phyloP scores from a whole-genome alignment of 2,797 vertebrate genomes.

The Meda fulgida region DNA sequence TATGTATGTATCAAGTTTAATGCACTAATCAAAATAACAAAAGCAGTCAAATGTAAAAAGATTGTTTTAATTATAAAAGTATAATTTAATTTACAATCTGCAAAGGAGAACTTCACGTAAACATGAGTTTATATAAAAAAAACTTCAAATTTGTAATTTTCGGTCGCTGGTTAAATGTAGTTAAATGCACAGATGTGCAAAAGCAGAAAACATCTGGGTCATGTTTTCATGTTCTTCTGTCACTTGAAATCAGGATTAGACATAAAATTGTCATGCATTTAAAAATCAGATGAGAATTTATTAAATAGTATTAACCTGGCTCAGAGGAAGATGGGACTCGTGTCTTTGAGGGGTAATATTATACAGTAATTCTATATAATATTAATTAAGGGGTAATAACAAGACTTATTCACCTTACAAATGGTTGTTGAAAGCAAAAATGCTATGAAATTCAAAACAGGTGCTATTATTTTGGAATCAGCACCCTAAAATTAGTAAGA shows the following conservation, averaged over 20 bases:
- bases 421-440: background rate
- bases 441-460: too few species aligned
- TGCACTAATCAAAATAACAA: background rate
- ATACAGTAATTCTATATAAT: too few species aligned
- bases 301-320: background rate
- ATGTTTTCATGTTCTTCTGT: background rate
- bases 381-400: background rate
- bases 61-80: background rate
- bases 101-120: background rate
- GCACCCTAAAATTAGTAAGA: too few species aligned
- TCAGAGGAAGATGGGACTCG: background rate
- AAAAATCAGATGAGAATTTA: background rate
- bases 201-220: background rate
- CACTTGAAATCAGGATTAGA: background rate
- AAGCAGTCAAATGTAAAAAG: background rate
- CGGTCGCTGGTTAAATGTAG: background rate
- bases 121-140: background rate
- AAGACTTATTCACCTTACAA: background rate
- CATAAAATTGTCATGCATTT: background rate
- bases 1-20: background rate
- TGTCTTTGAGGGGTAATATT: background rate
- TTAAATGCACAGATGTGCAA: background rate
- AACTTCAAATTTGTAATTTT: too few species aligned
- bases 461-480: too few species aligned
- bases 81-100: background rate